Evolutionary conservation across 1,140 invertebrate genomes (phyloP).

Genomic region (Cydia splendana): DNA sequence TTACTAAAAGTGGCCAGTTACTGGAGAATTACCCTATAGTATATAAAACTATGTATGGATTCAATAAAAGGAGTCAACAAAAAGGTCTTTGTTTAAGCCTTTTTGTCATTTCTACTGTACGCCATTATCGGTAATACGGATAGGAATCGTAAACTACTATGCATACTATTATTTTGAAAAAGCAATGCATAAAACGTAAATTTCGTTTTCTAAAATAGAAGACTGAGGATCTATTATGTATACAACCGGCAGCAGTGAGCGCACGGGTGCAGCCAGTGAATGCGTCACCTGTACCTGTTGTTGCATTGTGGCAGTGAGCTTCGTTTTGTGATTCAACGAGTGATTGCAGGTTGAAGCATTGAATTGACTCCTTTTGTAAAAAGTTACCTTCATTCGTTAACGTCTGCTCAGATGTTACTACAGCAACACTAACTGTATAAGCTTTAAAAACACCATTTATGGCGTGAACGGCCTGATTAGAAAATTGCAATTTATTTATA

Average conservation of each 20-base stretch:
- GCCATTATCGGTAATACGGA: too few species aligned
- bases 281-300: constrained; percentile 71
- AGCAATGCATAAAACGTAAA: neutral
- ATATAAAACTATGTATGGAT: too few species aligned
- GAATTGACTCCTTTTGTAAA: neutral
- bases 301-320: constrained; percentile 43
- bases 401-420: neutral
- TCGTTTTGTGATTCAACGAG: constrained; percentile 58
- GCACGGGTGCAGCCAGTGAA: constrained; percentile 39
- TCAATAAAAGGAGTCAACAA: too few species aligned
- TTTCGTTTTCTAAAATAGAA: neutral
- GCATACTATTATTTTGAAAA: neutral
- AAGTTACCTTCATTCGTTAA: neutral
- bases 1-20: too few species aligned
- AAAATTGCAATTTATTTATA: neutral
- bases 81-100: too few species aligned
- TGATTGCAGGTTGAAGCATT: neutral
- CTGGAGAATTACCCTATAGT: too few species aligned
- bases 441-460: neutral
- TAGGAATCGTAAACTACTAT: too few species aligned
- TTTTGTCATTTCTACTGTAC: too few species aligned
- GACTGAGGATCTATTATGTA: constrained; percentile 9
- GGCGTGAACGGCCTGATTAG: neutral
- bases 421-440: neutral
- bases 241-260: neutral